Evolutionary conservation across 2,113 vertebrate species (phyloP).

Genomic region (Mormoops blainvillei): DNA sequence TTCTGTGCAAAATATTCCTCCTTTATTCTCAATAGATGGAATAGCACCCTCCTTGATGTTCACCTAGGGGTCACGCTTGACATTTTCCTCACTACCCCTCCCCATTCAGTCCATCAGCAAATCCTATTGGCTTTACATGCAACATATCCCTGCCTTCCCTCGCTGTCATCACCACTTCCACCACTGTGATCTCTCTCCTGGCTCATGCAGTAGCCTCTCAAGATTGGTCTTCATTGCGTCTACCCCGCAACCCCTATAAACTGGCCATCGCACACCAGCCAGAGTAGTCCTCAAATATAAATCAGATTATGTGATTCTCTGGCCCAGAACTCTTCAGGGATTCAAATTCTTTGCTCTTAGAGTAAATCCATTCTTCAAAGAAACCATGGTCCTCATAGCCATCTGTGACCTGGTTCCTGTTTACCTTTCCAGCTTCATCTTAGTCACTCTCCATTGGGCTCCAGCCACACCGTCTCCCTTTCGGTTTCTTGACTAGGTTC

Average conservation of each 20-base stretch:
- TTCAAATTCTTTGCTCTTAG: neutral
- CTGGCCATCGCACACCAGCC: neutral
- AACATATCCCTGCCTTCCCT: neutral
- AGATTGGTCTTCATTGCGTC: neutral
- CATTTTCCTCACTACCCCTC: neutral
- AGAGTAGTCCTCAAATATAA: neutral
- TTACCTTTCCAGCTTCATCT: neutral
- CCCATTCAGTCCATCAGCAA: neutral
- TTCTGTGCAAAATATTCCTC: neutral
- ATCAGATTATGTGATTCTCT: neutral
- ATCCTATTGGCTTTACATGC: neutral
- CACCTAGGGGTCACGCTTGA: neutral
- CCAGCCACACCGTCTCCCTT: neutral
- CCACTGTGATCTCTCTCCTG: neutral
- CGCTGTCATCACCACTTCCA: neutral
- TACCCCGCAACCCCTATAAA: neutral
- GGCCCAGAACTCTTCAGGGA: neutral
- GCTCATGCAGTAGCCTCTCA: neutral
- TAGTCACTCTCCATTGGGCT: neutral
- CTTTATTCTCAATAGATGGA: neutral
- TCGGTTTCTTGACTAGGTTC: neutral
- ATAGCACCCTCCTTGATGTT: neutral
- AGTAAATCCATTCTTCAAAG: neutral
- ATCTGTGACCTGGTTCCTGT: neutral
- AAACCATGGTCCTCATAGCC: neutral